These are phyloP conservation scores for Cotesia glomerata DNA, from an alignment of 1,140 invertebrate genomes.

Conservation along the genomic window DNA sequence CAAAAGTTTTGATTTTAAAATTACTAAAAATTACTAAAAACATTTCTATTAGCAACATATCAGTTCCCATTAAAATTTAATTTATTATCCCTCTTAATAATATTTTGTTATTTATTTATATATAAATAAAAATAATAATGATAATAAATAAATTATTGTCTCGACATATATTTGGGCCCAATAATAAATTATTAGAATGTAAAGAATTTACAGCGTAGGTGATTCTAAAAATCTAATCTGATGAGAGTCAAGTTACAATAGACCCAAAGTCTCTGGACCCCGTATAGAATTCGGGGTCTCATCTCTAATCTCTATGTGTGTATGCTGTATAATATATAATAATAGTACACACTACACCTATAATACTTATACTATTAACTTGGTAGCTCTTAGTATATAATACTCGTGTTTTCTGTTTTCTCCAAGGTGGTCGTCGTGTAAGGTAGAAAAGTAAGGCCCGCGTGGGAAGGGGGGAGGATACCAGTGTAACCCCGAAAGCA, in stretches of 20 bases:
- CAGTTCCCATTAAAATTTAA: too few relatives aligned
- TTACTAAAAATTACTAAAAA: too few relatives aligned
- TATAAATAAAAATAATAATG: too few relatives aligned
- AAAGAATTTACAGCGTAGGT: neutral
- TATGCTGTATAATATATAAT: too few relatives aligned
- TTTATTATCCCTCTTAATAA: too few relatives aligned
- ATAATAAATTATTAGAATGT: neutral
- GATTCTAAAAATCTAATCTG: neutral
- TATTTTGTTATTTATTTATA: too few relatives aligned
- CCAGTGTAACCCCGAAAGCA: slow-evolving; percentile 7
- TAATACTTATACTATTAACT: neutral
- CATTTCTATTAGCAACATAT: too few relatives aligned
- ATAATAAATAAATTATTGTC: too few relatives aligned
- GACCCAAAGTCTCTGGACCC: neutral
- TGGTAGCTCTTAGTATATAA: neutral
- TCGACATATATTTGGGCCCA: neutral
- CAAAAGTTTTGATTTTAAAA: too few relatives aligned
- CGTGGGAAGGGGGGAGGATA: neutral
- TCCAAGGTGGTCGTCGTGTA: slow-evolving; percentile 9
- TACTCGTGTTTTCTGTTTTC: neutral
- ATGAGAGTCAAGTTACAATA: slow-evolving; percentile 8
- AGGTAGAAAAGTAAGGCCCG: slow-evolving; percentile 1
- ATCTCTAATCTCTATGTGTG: neutral
- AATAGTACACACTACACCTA: neutral
- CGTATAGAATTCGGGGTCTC: neutral